These are phyloP conservation scores for Eublepharis macularius DNA, from an alignment of 2,113 vertebrate species.

Conservation along the genomic window DNA sequence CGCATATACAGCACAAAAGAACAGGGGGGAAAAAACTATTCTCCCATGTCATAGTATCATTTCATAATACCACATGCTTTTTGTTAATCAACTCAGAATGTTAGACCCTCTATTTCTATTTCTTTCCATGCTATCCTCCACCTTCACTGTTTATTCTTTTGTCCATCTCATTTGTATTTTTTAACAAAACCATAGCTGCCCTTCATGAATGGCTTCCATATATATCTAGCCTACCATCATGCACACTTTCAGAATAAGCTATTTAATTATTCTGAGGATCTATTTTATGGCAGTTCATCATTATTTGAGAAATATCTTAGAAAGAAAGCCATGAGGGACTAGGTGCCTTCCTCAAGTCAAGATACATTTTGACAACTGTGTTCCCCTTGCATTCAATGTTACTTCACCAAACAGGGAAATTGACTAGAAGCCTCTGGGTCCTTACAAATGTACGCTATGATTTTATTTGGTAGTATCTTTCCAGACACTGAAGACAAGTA, in stretches of 20 bases:
- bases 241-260: not conserved
- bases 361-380: not conserved
- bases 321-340: not conserved
- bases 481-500: not conserved
- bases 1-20: not conserved
- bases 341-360: not conserved
- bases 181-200: not conserved
- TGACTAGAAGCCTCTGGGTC: not conserved
- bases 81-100: not conserved
- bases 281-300: not conserved
- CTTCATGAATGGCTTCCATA: not conserved
- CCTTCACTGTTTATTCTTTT: not conserved
- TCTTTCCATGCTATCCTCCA: not conserved
- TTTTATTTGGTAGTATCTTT: not conserved
- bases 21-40: not conserved
- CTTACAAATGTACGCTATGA: not conserved
- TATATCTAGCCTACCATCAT: not conserved
- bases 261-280: not conserved
- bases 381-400: not conserved
- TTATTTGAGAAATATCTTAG: not conserved
- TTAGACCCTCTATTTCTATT: not conserved
- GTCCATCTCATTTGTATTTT: not conserved
- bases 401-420: not conserved
- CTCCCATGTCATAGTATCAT: not conserved
- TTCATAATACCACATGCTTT: not conserved